Evolutionary conservation across 2,797 vertebrate species (phyloP).

Genomic region (Synanceia verrucosa): DNA sequence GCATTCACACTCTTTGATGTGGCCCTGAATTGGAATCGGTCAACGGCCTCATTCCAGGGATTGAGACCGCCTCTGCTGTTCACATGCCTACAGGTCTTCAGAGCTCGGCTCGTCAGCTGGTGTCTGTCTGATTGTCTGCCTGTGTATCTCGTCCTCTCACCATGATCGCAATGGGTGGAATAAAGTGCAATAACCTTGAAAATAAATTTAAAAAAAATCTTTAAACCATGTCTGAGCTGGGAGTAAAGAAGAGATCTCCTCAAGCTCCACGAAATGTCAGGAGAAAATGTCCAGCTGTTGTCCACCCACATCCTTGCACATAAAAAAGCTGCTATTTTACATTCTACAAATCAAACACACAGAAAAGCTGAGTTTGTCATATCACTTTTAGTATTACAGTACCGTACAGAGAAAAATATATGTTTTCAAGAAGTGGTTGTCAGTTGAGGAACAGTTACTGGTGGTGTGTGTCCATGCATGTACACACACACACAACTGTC

Average conservation of each 20-base stretch:
- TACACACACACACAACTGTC: slow-evolving; percentile 26
- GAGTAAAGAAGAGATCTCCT: slow-evolving; percentile 10
- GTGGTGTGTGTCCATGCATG: slow-evolving; percentile 25
- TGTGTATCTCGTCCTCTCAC: slow-evolving; percentile 45
- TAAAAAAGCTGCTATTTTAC: slow-evolving; percentile 24
- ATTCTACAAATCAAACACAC: slow-evolving; percentile 10
- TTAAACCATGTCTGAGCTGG: slow-evolving; percentile 27
- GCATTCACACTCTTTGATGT: slow-evolving; percentile 84
- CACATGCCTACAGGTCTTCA: slow-evolving; percentile 73
- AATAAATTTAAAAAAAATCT: slow-evolving; percentile 44
- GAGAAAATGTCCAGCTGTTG: slow-evolving; percentile 42
- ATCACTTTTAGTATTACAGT: slow-evolving; percentile 21
- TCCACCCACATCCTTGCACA: slow-evolving; percentile 42
- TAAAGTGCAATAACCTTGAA: slow-evolving; percentile 64
- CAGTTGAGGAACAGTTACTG: slow-evolving; percentile 47
- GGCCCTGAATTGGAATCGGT: slow-evolving; percentile 77
- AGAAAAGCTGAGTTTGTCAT: slow-evolving; percentile 1
- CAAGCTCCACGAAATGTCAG: slow-evolving; percentile 28
- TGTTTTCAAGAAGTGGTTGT: slow-evolving; percentile 34
- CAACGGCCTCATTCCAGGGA: slow-evolving; percentile 77
- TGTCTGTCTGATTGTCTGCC: slow-evolving; percentile 58
- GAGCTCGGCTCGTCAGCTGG: slow-evolving; percentile 44
- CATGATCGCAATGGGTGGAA: slow-evolving; percentile 45
- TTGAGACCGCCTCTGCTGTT: slow-evolving; percentile 76
- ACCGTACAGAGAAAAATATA: background rate